These are phyloP conservation scores for Mystacornis crossleyi DNA, from an alignment of 2,113 vertebrate genomes.

Conservation along the genomic window DNA sequence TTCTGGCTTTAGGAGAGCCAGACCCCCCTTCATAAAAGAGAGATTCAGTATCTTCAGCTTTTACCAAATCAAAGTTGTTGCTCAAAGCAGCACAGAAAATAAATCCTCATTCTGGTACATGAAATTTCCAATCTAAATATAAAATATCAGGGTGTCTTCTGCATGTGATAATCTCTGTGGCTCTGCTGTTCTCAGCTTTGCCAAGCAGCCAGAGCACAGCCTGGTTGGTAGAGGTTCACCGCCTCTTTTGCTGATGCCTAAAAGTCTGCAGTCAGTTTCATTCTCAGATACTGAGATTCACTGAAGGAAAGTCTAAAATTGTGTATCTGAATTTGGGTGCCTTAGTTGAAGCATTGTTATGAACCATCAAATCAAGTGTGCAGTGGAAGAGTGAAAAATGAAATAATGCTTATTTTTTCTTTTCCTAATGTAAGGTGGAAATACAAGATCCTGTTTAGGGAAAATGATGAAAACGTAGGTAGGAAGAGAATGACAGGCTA, in stretches of 20 bases:
- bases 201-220: neutral
- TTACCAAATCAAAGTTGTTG: neutral
- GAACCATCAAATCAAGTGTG: neutral
- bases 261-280: neutral
- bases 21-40: neutral
- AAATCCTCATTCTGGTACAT: neutral
- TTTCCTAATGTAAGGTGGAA: neutral
- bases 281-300: neutral
- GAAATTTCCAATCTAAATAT: neutral
- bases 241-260: neutral
- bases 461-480: neutral
- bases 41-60: neutral
- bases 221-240: neutral
- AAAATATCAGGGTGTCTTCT: neutral
- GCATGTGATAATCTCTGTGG: neutral
- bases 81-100: neutral
- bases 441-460: neutral
- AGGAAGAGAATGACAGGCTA: neutral
- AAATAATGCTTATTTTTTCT: neutral
- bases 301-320: neutral
- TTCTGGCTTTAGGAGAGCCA: neutral
- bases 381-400: neutral
- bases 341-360: neutral
- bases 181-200: neutral
- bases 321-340: neutral